These are phyloP conservation scores for Pegoplata infirma DNA, from an alignment of 2,888 invertebrate genomes.

Conservation along the genomic window DNA sequence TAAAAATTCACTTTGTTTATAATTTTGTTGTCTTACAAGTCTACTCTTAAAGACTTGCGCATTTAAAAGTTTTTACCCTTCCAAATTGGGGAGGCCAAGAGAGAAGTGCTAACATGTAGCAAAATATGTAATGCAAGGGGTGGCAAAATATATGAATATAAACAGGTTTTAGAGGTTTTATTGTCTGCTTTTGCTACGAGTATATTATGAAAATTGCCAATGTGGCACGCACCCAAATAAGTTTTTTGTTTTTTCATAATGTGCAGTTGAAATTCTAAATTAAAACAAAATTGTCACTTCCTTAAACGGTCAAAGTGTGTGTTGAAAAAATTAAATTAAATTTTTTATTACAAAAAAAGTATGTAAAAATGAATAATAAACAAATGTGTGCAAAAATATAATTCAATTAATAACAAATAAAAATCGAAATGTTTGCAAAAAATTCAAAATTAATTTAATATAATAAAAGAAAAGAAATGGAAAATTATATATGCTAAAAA, in stretches of 20 bases:
- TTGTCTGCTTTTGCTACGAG: not conserved
- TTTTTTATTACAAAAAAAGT: not conserved
- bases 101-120: not conserved
- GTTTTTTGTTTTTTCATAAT: conserved; percentile 18
- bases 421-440: not conserved
- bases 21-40: not conserved
- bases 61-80: not conserved
- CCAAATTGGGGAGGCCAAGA: not conserved
- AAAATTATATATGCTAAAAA: conserved; percentile 1
- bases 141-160: conserved; percentile 18
- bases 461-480: not conserved
- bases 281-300: conserved; percentile 51
- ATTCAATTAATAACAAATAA: not conserved
- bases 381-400: not conserved
- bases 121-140: conserved; percentile 3
- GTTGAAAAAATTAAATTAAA: conserved; percentile 2
- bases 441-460: not conserved
- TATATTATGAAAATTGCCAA: conserved; percentile 24
- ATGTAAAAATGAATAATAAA: not conserved
- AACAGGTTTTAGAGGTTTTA: conserved; percentile 25
- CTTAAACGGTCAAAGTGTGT: conserved; percentile 51
- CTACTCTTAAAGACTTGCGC: conserved; percentile 3
- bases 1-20: too few relatives aligned
- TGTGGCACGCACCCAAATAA: conserved; percentile 55
- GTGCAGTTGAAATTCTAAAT: conserved; percentile 55